A percentile compares a stretch with the other conserved stretches of the same genome.
These are phyloP conservation scores for Leucophenga varia DNA, from an alignment of 1,140 invertebrate genomes.

Conservation along the genomic window DNA sequence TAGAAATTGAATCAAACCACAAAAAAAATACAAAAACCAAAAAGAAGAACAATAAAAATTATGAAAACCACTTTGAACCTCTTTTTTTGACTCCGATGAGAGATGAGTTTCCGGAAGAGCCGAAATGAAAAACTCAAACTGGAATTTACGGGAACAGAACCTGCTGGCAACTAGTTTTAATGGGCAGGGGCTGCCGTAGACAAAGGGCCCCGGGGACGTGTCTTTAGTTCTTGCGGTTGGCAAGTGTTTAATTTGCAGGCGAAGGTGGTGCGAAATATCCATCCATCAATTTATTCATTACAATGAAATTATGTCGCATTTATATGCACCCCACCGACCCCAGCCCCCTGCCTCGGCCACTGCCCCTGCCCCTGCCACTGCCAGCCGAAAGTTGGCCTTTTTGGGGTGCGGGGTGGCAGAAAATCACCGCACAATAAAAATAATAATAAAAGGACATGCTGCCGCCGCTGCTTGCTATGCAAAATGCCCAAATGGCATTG, in stretches of 20 bases:
- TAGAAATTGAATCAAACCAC: slow-evolving; percentile 47
- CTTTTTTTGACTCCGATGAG: slow-evolving; percentile 27
- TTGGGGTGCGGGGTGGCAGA: no score
- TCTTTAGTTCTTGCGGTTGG: no score
- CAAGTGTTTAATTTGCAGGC: slow-evolving; percentile 47
- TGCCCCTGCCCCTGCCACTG: no score
- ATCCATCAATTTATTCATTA: slow-evolving; percentile 58
- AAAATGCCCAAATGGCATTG: slow-evolving; percentile 27
- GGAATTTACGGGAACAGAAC: slow-evolving; percentile 32
- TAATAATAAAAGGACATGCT: slow-evolving; percentile 54
- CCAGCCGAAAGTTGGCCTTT: no score
- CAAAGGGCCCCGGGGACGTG: no score
- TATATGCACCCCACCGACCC: slow-evolving; percentile 53
- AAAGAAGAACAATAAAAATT: no score
- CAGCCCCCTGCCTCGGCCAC: no score
- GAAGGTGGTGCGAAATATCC: slow-evolving; percentile 42
- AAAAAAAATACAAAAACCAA: no score
- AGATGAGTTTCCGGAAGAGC: slow-evolving; percentile 27
- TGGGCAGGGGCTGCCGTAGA: no score
- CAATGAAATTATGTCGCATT: slow-evolving; percentile 57
- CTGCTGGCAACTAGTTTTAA: no score
- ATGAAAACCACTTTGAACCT: no score
- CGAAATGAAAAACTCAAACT: slow-evolving; percentile 46
- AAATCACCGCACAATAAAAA: slow-evolving; percentile 57
- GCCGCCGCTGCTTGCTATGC: slow-evolving; percentile 20